These are phyloP conservation scores for Cordilura impudica DNA, from an alignment of 2,888 invertebrate species.

Conservation along the genomic window DNA sequence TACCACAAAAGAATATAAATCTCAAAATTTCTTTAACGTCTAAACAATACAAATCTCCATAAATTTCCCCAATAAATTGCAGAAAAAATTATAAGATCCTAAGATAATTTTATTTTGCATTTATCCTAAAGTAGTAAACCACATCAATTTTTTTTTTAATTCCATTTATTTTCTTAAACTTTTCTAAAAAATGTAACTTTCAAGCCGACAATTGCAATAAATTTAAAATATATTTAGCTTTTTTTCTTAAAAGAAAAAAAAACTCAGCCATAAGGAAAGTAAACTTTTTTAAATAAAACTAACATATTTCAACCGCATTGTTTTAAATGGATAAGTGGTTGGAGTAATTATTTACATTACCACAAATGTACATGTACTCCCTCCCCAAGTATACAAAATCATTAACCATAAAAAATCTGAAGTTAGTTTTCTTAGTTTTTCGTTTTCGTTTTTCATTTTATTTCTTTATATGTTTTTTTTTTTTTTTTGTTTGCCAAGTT, in stretches of 20 bases:
- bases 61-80: too few relatives aligned
- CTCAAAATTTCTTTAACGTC: too few relatives aligned
- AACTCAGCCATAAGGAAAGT: conserved; percentile 39
- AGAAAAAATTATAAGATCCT: too few relatives aligned
- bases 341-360: conserved; percentile 15
- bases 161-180: neutral
- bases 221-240: neutral
- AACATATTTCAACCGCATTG: conserved; percentile 35
- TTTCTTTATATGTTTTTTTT: too few relatives aligned
- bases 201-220: neutral
- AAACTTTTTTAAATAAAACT: conserved; percentile 10
- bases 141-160: neutral
- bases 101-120: too few relatives aligned
- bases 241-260: neutral
- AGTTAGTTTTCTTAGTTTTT: conserved; percentile 18
- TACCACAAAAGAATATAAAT: too few relatives aligned
- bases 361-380: conserved; percentile 13
- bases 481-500: conserved; percentile 7
- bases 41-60: too few relatives aligned
- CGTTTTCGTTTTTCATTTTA: neutral
- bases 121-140: neutral
- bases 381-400: conserved; percentile 31
- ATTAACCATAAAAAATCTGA: conserved; percentile 40
- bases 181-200: neutral
- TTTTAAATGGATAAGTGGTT: neutral